Conservation (phyloP, 2,888 invertebrate genomes). For the Xestobium rufovillosum region DNA sequence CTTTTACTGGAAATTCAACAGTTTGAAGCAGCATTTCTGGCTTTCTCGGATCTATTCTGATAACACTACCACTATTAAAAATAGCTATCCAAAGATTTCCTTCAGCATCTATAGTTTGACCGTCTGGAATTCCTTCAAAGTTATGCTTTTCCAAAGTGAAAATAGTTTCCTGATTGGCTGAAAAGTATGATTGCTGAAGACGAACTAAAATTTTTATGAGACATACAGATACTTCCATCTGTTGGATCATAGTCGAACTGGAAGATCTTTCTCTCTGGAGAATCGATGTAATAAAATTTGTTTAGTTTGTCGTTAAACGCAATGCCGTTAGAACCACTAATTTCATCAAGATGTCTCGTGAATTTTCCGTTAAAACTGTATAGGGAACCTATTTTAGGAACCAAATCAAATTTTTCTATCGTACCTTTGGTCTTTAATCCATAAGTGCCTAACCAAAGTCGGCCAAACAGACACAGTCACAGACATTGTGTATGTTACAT, state of each 20-base stretch:
- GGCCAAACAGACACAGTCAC: slow-evolving; percentile 61
- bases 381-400: slow-evolving; percentile 20
- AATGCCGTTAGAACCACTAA: slow-evolving; percentile 53
- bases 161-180: slow-evolving; percentile 47
- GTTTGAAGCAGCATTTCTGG: slow-evolving; percentile 50
- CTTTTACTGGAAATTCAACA: slow-evolving; percentile 54
- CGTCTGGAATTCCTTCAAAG: slow-evolving; percentile 49
- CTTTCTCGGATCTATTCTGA: slow-evolving; percentile 45
- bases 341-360: not conserved
- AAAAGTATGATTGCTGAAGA: no score
- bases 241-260: slow-evolving; percentile 58
- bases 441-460: slow-evolving; percentile 49
- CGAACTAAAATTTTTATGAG: no score
- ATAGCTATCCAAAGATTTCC: slow-evolving; percentile 69
- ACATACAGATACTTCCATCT: slow-evolving; percentile 40
- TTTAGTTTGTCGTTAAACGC: slow-evolving; percentile 60
- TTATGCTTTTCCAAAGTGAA: slow-evolving; percentile 43
- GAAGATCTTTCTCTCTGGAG: slow-evolving; percentile 53
- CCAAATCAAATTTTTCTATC: slow-evolving; percentile 26
- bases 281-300: slow-evolving; percentile 68
- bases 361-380: slow-evolving; percentile 19
- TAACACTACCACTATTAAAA: slow-evolving; percentile 55
- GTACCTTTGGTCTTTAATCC: slow-evolving; percentile 29
- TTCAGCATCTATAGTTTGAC: slow-evolving; percentile 67
- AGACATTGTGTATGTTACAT: no score